Evolutionary conservation across 2,113 vertebrate genomes (phyloP).

Genomic region (Antennarius striatus): DNA sequence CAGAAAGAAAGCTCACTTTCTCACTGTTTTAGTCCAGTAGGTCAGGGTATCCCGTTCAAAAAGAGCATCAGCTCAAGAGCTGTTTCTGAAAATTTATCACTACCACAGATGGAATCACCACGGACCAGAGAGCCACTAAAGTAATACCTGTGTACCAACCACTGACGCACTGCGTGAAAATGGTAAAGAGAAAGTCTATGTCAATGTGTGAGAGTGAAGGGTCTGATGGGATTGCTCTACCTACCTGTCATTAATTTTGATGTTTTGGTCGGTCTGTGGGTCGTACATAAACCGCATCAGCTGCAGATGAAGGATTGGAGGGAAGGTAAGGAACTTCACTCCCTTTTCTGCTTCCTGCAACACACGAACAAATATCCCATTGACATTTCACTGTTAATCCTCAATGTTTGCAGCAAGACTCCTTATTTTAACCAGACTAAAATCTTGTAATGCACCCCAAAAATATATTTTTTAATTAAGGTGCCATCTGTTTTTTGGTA

Average conservation of each 20-base stretch:
- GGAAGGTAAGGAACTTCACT: constrained; percentile 96
- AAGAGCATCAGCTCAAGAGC: neutral
- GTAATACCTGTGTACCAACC: neutral
- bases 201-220: neutral
- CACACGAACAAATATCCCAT: constrained; percentile 21
- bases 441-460: too few relatives aligned
- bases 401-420: neutral
- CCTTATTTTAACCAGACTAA: too few relatives aligned
- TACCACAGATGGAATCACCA: constrained; percentile 16
- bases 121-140: constrained; percentile 23
- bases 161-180: neutral
- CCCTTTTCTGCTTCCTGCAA: constrained; percentile 96
- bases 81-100: constrained; percentile 18
- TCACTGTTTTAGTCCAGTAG: constrained; percentile 11
- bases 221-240: constrained; percentile 66
- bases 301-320: constrained; percentile 96
- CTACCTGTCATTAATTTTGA: constrained; percentile 99
- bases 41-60: constrained; percentile 16
- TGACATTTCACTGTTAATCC: neutral
- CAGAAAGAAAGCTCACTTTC: constrained; percentile 27
- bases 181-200: neutral
- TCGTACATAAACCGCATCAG: constrained; percentile 99
- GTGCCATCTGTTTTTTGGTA: too few relatives aligned
- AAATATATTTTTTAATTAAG: too few relatives aligned
- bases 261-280: constrained; percentile 99